A percentile compares a stretch with the other conserved stretches of the same genome.
Evolutionary conservation across 37 sponge, comb jelly and placozoan genomes (phyloP).

Genomic region (Halichondria panicea): DNA sequence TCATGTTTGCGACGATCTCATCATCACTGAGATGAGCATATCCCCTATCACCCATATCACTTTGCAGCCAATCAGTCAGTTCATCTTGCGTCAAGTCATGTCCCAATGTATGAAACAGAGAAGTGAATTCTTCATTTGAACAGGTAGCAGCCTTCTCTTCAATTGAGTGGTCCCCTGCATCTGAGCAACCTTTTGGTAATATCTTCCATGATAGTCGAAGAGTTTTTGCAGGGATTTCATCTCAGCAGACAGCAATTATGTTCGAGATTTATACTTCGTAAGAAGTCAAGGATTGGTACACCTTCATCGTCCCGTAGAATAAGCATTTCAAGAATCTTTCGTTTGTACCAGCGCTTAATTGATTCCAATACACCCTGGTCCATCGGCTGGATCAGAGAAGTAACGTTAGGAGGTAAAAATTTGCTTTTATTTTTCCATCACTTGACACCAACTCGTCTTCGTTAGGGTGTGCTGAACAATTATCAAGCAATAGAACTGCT

Average conservation of each 20-base stretch:
- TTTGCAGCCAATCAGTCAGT: background rate
- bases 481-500: conserved; percentile 45
- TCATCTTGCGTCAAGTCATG: background rate
- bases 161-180: too few relatives aligned
- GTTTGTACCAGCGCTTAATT: conserved; percentile 28
- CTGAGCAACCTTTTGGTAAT: too few relatives aligned
- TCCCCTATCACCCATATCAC: background rate
- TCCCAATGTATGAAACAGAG: background rate
- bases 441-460: background rate
- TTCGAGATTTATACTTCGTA: conserved; percentile 24
- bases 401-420: conserved; percentile 36
- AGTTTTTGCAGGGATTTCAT: too few relatives aligned
- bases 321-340: conserved; percentile 13
- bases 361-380: conserved; percentile 58
- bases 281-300: conserved; percentile 22
- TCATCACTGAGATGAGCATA: background rate
- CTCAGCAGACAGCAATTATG: too few relatives aligned
- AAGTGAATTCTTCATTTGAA: background rate
- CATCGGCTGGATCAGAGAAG: conserved; percentile 48
- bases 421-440: conserved; percentile 37
- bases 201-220: too few relatives aligned
- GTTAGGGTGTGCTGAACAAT: conserved; percentile 56
- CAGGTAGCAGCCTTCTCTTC: too few relatives aligned
- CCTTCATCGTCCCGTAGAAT: conserved; percentile 37
- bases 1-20: background rate